Conservation (phyloP, 2,888 invertebrate genomes). For the Gibbula magus region DNA sequence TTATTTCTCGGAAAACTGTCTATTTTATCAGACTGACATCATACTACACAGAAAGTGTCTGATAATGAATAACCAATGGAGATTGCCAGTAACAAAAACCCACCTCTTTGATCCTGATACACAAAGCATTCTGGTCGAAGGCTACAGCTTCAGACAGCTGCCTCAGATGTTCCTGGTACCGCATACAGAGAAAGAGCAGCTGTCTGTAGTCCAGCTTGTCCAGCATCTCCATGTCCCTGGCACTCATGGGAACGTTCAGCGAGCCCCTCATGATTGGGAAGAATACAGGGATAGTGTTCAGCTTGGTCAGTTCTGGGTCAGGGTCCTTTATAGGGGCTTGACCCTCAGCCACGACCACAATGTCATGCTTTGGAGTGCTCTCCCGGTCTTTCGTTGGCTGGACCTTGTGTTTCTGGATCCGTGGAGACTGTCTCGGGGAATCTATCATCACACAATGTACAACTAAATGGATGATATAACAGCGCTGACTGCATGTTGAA, state of each 20-base stretch:
- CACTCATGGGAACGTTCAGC: constrained; percentile 83
- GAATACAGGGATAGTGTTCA: constrained; percentile 86
- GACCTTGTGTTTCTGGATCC: constrained; percentile 44
- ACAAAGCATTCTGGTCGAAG: constrained; percentile 85
- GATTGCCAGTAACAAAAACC: too few species aligned
- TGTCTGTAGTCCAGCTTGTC: constrained; percentile 85
- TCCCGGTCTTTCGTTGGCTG: constrained; percentile 36
- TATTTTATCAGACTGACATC: too few species aligned
- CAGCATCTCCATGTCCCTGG: constrained; percentile 83
- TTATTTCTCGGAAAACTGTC: too few species aligned
- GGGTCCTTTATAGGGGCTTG: constrained; percentile 53
- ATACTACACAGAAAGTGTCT: background rate
- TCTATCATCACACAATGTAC: constrained; percentile 38
- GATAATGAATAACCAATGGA: background rate
- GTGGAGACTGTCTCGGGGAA: constrained; percentile 63
- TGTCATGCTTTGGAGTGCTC: constrained; percentile 66
- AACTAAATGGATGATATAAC: background rate
- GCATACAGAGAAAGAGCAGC: constrained; percentile 82
- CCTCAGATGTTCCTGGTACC: constrained; percentile 90
- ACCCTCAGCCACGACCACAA: constrained; percentile 72
- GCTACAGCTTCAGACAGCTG: constrained; percentile 88
- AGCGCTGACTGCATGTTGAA: too few species aligned
- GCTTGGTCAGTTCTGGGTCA: constrained; percentile 69
- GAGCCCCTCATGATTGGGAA: constrained; percentile 94
- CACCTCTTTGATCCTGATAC: constrained; percentile 86